A percentile compares a stretch with the other conserved stretches of the same genome.
Conservation (phyloP, 1,140 invertebrate genomes). For the Rhynchophorus ferrugineus region DNA sequence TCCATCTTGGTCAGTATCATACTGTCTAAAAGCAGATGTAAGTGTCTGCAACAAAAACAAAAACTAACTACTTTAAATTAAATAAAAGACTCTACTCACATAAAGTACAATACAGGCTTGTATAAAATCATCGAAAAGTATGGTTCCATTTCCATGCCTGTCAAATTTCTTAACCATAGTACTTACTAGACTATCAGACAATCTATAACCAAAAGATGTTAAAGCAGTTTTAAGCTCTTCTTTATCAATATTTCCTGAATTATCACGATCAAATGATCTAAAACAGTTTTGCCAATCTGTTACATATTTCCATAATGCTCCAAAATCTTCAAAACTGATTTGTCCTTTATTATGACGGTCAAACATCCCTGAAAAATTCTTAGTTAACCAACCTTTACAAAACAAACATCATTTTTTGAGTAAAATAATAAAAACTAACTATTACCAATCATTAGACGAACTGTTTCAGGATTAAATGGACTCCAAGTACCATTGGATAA, state of each 20-base stretch:
- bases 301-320: slow-evolving; percentile 94
- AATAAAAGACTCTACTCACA: slow-evolving; percentile 55
- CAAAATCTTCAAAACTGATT: slow-evolving; percentile 93
- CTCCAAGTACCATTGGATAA: slow-evolving; percentile 97
- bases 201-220: slow-evolving; percentile 81
- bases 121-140: slow-evolving; percentile 98
- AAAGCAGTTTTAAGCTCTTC: slow-evolving; percentile 85
- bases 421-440: not conserved
- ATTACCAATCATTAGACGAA: slow-evolving; percentile 92
- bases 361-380: slow-evolving; percentile 91
- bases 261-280: slow-evolving; percentile 87
- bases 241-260: slow-evolving; percentile 92
- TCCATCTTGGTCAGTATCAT: slow-evolving; percentile 91
- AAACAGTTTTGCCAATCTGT: slow-evolving; percentile 97
- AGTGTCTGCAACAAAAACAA: slow-evolving; percentile 65
- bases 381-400: slow-evolving; percentile 23
- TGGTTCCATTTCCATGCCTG: slow-evolving; percentile 77
- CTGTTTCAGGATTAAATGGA: slow-evolving; percentile 97
- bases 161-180: slow-evolving; percentile 91
- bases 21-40: slow-evolving; percentile 79
- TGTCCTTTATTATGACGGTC: slow-evolving; percentile 82
- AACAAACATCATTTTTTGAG: not conserved
- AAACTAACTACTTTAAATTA: not conserved
- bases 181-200: slow-evolving; percentile 78
- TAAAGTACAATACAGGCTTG: slow-evolving; percentile 90